These are phyloP conservation scores for Elephantulus edwardii DNA, from an alignment of 2,113 vertebrate genomes.

Conservation along the genomic window DNA sequence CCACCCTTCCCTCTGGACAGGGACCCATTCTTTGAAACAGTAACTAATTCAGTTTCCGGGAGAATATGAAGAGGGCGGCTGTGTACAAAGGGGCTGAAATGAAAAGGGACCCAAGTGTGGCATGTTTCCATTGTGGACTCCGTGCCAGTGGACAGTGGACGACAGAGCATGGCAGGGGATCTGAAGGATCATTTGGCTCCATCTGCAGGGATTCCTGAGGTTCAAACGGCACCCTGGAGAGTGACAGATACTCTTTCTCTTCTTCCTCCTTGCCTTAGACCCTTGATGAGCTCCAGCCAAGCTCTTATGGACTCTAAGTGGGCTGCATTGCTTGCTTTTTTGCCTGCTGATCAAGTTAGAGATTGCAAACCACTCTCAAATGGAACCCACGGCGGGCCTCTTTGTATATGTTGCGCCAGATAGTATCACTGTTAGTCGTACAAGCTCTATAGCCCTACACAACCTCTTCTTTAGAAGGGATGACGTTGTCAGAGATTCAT, in stretches of 20 bases:
- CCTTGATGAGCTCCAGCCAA: conserved; percentile 22
- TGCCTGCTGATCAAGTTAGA: conserved; percentile 9
- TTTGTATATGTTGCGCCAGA: neutral
- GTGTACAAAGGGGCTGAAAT: conserved; percentile 46
- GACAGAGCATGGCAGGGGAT: neutral
- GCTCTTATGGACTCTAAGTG: neutral
- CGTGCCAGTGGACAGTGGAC: neutral
- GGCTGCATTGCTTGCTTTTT: conserved; percentile 1
- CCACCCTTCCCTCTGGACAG: conserved; percentile 71
- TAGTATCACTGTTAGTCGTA: neutral
- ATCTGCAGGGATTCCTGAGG: neutral
- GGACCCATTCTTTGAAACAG: conserved; percentile 75
- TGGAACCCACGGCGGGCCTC: neutral
- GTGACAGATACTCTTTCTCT: conserved; percentile 50
- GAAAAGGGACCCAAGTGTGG: conserved; percentile 22
- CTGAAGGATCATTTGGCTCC: neutral
- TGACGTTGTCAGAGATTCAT: neutral
- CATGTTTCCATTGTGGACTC: conserved; percentile 31
- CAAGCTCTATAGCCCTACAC: neutral
- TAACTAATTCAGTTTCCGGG: conserved; percentile 70
- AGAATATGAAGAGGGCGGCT: conserved; percentile 53
- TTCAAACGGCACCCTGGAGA: conserved; percentile 39
- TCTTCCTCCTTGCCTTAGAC: conserved; percentile 5
- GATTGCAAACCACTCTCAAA: conserved; percentile 41
- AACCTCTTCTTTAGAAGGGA: neutral